phyloP scores from a whole-genome alignment of 30 jellyfish, hydroid and myxozoan genomes.

The Turritopsis rubra region DNA sequence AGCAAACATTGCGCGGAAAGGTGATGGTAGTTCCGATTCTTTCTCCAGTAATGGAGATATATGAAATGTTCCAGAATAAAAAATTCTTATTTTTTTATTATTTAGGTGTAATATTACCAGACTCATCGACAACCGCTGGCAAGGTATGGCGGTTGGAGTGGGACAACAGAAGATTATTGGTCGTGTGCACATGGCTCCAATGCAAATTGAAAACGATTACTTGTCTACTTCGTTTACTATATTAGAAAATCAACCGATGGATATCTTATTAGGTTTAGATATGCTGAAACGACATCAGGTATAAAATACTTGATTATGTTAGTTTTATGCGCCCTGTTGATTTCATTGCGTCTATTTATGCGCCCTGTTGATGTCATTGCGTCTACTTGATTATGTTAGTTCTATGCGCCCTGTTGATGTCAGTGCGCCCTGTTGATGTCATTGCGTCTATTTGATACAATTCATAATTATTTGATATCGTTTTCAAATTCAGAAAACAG shows the following conservation, averaged over 20 bases:
- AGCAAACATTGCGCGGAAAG: conserved; percentile 95
- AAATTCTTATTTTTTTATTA: background rate
- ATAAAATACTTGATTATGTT: background rate
- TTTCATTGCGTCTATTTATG: no score
- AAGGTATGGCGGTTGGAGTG: conserved; percentile 98
- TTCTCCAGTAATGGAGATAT: background rate
- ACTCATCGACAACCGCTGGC: conserved; percentile 89
- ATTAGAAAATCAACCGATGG: conserved; percentile 95
- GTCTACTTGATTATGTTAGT: no score
- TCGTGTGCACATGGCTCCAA: conserved; percentile 87
- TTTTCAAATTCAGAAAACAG: no score
- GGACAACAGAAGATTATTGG: conserved; percentile 95
- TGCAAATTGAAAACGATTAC: conserved; percentile 76
- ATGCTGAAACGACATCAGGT: conserved; percentile 99
- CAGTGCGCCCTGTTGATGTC: no score
- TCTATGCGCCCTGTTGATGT: no score
- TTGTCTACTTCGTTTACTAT: conserved; percentile 86
- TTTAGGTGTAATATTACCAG: conserved; percentile 71
- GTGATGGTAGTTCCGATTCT: conserved; percentile 7
- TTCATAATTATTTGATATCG: no score
- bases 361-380: no score
- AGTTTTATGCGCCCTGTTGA: no score
- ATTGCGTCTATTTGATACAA: no score
- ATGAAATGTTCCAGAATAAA: background rate
- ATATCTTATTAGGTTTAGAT: conserved; percentile 86